Conservation (phyloP, 2,888 invertebrate species). For the Cecidostiba fungosa region DNA sequence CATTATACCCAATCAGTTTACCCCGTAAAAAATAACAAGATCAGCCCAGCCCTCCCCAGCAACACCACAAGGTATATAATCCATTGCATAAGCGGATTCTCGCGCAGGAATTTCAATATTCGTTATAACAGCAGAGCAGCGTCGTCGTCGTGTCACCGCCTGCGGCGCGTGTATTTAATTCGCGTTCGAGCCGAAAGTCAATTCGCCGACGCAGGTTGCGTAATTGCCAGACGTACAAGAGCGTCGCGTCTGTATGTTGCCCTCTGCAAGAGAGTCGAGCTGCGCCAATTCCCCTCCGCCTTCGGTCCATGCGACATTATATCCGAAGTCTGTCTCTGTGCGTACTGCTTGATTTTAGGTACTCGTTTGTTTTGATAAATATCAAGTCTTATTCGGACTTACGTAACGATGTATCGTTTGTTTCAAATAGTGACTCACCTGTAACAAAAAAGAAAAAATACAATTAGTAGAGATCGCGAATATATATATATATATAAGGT, state of each 20-base stretch:
- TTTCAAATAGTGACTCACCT: not conserved
- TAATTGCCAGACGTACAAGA: conserved; percentile 26
- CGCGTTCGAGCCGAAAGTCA: conserved; percentile 4
- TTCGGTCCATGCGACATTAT: not conserved
- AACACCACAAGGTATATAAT: not conserved
- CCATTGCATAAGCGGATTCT: conserved; percentile 1
- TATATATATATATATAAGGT: too few species aligned
- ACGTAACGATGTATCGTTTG: not conserved
- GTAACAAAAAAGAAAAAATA: not conserved
- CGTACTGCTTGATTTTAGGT: not conserved
- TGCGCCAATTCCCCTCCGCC: conserved; percentile 15
- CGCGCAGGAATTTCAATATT: not conserved
- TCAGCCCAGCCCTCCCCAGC: not conserved
- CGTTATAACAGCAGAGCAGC: not conserved
- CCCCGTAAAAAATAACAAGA: not conserved
- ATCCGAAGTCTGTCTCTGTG: not conserved
- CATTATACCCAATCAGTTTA: not conserved
- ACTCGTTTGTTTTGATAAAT: not conserved
- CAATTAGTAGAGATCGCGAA: not conserved
- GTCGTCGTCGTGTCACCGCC: not conserved
- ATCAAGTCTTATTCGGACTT: not conserved
- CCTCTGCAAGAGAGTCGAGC: not conserved
- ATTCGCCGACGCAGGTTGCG: conserved; percentile 28
- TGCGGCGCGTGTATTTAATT: not conserved
- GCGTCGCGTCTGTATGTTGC: not conserved